Base-by-base conservation (phyloP, 2,888 invertebrate species). In the Mythimna pallens region DNA sequence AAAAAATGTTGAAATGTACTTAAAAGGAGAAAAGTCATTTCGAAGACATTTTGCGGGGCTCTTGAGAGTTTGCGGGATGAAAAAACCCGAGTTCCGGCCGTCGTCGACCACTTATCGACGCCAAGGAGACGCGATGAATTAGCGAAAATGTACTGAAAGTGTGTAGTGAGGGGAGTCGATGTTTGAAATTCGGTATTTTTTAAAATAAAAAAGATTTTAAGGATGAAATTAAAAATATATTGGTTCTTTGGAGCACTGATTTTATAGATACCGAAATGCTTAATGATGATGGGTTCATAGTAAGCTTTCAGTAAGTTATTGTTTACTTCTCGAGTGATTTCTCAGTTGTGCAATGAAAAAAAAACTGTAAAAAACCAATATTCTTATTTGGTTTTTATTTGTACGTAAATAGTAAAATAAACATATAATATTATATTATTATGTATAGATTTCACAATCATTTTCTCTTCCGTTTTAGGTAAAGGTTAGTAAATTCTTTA, bases 21-120 rank as follows among this genome's bases (percentile, higher is more conserved):
- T 93, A 91, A 90, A 89, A 80, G 70, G 89, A 89, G 90, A 92
- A 92, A 94, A 94, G 92, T 94, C 92, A 91, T 93, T 94, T 92
- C 85, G 91, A 93, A 95, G 94, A 95, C 93, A 94, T 95, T 96
- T 95, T 92, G 94, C 94, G 90, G 90, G 88, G 91, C 92, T 91
- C 93, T 96, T 91, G 88, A 95, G 94, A 93, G 93, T 93, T 93
- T 93, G 90, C 89, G 90, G 88, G 85, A 83, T 88, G 89, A 92
- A 95, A 94, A 95, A 94, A 91, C 87, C 87, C 89, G 91, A 90
- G 93, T 94, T 95, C 95, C 95, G 94, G 90, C 84, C 88, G 88
- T 88, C 90, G 89, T 79, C 90, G 91, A 88, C 91, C 95, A 95
- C 96, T 95, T 94, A 95, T 89, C 92, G 92, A 90, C 90, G 90